A percentile compares a stretch with the other conserved stretches of the same genome.
Conservation (phyloP, 2,797 vertebrate species). For the Channallabes apus region DNA sequence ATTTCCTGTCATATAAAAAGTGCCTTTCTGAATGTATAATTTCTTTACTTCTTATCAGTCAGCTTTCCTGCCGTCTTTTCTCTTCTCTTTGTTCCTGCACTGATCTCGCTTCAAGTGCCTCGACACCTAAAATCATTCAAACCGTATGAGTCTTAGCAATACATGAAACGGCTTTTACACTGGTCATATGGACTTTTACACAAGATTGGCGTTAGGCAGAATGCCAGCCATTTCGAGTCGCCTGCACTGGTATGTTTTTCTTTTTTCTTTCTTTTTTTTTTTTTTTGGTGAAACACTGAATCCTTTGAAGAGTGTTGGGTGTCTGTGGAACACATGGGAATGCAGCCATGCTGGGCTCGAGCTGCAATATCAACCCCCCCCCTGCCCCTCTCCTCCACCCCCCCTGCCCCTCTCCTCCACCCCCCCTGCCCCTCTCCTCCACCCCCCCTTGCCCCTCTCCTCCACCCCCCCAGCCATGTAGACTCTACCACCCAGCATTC, state of each 20-base stretch:
- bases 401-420: constrained; percentile 56
- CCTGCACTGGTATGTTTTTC: constrained; percentile 40
- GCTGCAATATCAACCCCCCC: constrained; percentile 55
- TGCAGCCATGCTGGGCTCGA: constrained; percentile 52
- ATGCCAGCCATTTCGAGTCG: constrained; percentile 17
- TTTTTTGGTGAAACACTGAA: constrained; percentile 52
- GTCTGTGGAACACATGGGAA: constrained; percentile 64
- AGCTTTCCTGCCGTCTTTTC: neutral
- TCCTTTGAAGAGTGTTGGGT: constrained; percentile 58
- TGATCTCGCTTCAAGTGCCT: constrained; percentile 36
- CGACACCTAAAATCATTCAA: neutral
- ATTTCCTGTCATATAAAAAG: neutral
- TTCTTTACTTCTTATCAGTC: neutral
- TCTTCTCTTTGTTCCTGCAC: neutral
- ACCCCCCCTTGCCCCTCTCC: constrained; percentile 59
- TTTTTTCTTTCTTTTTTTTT: constrained; percentile 32
- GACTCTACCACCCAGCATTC: constrained; percentile 29
- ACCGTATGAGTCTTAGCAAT: constrained; percentile 26
- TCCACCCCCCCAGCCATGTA: constrained; percentile 58
- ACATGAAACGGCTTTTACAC: constrained; percentile 35
- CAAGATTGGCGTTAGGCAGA: constrained; percentile 22
- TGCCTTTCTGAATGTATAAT: constrained; percentile 29
- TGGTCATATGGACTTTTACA: constrained; percentile 19
- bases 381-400: constrained; percentile 56
- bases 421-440: constrained; percentile 57